These are phyloP conservation scores for Acleris laterana DNA, from an alignment of 2,888 invertebrate genomes.

Conservation along the genomic window DNA sequence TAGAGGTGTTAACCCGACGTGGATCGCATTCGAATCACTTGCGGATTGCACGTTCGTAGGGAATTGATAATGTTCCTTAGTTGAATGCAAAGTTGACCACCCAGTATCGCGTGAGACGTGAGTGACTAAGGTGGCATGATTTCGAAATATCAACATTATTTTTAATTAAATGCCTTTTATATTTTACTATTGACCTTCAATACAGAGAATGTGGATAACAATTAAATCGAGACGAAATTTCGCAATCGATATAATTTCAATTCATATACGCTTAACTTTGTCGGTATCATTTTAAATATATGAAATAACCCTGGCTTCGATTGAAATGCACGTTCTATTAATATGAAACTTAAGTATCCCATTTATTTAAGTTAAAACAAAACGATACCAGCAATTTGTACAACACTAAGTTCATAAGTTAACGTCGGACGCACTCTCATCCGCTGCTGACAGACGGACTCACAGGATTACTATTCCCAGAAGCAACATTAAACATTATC, in stretches of 20 bases:
- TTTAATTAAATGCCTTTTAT: conserved; percentile 32
- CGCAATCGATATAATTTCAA: conserved; percentile 13
- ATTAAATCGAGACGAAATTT: conserved; percentile 8
- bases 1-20: not conserved
- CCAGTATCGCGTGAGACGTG: not conserved
- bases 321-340: conserved; percentile 8
- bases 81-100: not conserved
- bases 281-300: no score
- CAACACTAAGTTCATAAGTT: conserved; percentile 24
- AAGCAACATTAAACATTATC: conserved; percentile 34
- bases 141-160: conserved; percentile 9
- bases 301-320: conserved; percentile 16
- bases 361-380: conserved; percentile 15
- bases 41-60: not conserved
- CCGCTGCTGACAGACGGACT: conserved; percentile 28
- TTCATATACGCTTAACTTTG: not conserved
- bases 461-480: conserved; percentile 32
- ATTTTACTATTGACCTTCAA: conserved; percentile 10
- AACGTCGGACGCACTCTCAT: conserved; percentile 23
- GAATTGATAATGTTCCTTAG: not conserved
- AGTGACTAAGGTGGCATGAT: conserved; percentile 1
- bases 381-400: conserved; percentile 13
- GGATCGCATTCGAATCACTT: not conserved
- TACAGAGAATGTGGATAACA: conserved; percentile 14
- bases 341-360: conserved; percentile 4